These are phyloP conservation scores for Gryon sp. DNA, from an alignment of 1,140 invertebrate genomes.

Conservation along the genomic window DNA sequence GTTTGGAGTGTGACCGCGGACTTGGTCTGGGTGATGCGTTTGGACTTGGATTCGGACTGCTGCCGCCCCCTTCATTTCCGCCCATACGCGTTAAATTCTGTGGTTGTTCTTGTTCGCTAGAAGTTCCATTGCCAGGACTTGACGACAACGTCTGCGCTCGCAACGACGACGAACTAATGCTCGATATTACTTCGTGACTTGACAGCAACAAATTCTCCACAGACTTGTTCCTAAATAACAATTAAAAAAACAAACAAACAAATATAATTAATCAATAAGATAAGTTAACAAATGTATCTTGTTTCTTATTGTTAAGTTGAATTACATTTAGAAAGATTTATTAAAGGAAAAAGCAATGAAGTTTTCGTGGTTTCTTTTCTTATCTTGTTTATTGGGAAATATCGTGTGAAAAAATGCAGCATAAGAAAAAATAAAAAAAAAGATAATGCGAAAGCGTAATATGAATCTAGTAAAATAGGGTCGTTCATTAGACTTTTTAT, in stretches of 20 bases:
- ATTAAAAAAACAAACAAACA: no score
- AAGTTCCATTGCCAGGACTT: conserved; percentile 67
- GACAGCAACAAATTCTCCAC: conserved; percentile 84
- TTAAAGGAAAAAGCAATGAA: no score
- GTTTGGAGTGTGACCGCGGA: conserved; percentile 53
- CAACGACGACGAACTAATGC: conserved; percentile 74
- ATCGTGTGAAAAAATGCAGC: no score
- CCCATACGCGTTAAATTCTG: conserved; percentile 63
- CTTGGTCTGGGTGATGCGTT: conserved; percentile 70
- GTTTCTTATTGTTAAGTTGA: no score
- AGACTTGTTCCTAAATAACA: conserved; percentile 82
- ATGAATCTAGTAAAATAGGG: no score
- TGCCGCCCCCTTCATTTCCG: conserved; percentile 76
- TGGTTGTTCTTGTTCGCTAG: conserved; percentile 66
- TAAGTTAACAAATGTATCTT: no score
- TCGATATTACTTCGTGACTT: conserved; percentile 82
- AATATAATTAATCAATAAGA: not conserved
- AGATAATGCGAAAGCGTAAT: no score
- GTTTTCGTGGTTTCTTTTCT: no score
- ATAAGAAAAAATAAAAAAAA: no score
- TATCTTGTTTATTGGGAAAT: no score
- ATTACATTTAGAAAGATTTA: no score
- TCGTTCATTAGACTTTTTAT: no score
- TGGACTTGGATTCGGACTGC: conserved; percentile 44
- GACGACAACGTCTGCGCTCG: conserved; percentile 63